Conservation (phyloP, 2,888 invertebrate species). For the Eupithecia vulgata region DNA sequence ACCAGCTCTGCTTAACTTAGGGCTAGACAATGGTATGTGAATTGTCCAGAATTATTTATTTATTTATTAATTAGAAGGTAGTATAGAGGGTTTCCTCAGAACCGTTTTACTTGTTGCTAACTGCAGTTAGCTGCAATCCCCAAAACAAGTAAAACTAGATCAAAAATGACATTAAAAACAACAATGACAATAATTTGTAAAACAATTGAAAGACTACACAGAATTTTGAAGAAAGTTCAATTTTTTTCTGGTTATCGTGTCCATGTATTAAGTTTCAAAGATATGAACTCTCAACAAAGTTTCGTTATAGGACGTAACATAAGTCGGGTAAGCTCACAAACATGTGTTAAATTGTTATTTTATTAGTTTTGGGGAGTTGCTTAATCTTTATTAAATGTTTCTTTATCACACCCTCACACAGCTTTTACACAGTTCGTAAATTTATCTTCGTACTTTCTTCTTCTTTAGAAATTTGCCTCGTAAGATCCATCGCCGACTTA, state of each 20-base stretch:
- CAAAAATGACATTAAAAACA: no score
- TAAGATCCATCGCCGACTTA: background rate
- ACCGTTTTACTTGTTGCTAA: no score
- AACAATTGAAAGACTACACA: no score
- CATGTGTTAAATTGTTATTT: constrained; percentile 34
- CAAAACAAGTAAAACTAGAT: no score
- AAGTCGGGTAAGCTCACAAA: constrained; percentile 18
- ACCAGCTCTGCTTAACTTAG: no score
- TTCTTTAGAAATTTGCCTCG: background rate
- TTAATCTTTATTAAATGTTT: constrained; percentile 24
- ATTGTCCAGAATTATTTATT: no score
- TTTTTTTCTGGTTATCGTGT: background rate
- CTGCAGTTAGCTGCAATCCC: no score
- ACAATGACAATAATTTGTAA: no score
- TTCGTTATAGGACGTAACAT: constrained; percentile 17
- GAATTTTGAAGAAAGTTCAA: no score
- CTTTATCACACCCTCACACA: constrained; percentile 15
- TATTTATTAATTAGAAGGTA: no score
- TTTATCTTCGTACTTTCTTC: constrained; percentile 11
- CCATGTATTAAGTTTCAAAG: constrained; percentile 15
- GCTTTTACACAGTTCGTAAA: constrained; percentile 6
- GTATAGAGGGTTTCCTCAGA: no score
- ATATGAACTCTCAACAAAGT: constrained; percentile 17
- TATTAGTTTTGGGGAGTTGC: constrained; percentile 26
- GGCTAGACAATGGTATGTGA: no score